Conservation (phyloP, 2,888 invertebrate species). For the Listrodromus nycthemerus region DNA sequence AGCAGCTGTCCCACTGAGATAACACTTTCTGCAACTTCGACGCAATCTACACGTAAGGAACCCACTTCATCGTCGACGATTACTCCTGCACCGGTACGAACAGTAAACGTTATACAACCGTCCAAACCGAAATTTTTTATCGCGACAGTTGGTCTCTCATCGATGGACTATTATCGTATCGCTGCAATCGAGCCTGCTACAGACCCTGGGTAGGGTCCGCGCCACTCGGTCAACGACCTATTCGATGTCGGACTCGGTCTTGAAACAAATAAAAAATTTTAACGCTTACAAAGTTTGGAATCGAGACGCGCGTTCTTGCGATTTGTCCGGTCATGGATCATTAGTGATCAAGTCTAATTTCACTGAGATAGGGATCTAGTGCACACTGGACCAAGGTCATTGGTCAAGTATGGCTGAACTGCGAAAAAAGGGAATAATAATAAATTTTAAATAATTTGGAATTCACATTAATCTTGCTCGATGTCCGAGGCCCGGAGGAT, state of each 20-base stretch:
- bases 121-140: not conserved
- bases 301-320: not conserved
- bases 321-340: not conserved
- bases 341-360: not conserved
- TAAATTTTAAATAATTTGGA: slow-evolving; percentile 1
- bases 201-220: not conserved
- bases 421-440: not conserved
- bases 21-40: not conserved
- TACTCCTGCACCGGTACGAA: not conserved
- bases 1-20: slow-evolving; percentile 4
- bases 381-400: not conserved
- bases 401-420: not conserved
- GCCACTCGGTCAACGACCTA: slow-evolving; percentile 10
- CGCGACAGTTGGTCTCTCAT: not conserved
- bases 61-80: not conserved
- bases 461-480: slow-evolving; percentile 27
- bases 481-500: not conserved
- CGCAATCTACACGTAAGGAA: not conserved
- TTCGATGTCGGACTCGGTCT: not conserved
- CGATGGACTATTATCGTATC: slow-evolving; percentile 4
- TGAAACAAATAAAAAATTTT: not conserved
- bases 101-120: not conserved
- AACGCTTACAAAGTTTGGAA: too few relatives aligned
- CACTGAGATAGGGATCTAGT: not conserved
- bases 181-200: not conserved